Conservation (phyloP, 2,797 vertebrate genomes). For the Falco biarmicus region DNA sequence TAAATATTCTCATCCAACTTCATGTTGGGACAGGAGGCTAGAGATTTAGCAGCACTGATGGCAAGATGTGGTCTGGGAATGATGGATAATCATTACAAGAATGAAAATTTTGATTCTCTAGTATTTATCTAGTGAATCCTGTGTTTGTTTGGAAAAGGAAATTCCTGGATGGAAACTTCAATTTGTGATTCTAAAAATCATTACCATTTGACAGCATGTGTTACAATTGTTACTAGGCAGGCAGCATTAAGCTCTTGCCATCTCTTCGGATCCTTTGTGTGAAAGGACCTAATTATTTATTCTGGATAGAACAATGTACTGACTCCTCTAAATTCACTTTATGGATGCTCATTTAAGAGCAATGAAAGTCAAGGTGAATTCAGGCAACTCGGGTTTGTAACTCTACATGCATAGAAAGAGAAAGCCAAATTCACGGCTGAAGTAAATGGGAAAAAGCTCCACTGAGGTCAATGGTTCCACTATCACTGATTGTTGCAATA, state of each 20-base stretch:
- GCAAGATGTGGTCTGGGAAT: not conserved
- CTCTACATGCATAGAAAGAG: not conserved
- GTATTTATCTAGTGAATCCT: not conserved
- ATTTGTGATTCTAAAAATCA: not conserved
- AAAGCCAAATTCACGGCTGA: not conserved
- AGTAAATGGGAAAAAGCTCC: not conserved
- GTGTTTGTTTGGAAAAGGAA: constrained; percentile 1
- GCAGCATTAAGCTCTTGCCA: not conserved
- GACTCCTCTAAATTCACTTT: not conserved
- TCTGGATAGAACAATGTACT: not conserved
- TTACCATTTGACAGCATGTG: not conserved
- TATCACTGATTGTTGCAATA: not conserved
- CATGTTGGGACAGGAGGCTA: not conserved
- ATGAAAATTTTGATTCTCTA: not conserved
- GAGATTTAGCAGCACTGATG: not conserved
- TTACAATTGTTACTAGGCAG: not conserved
- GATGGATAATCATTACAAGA: not conserved
- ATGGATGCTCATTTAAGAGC: not conserved
- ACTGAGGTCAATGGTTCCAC: not conserved
- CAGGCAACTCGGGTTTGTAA: not conserved
- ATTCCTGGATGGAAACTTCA: not conserved
- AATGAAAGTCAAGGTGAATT: not conserved
- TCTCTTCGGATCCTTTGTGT: not conserved
- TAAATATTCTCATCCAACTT: constrained; percentile 36
- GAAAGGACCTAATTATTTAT: not conserved